Evolutionary conservation across 2,888 invertebrate species (phyloP).

Genomic region (Cryptus armator): DNA sequence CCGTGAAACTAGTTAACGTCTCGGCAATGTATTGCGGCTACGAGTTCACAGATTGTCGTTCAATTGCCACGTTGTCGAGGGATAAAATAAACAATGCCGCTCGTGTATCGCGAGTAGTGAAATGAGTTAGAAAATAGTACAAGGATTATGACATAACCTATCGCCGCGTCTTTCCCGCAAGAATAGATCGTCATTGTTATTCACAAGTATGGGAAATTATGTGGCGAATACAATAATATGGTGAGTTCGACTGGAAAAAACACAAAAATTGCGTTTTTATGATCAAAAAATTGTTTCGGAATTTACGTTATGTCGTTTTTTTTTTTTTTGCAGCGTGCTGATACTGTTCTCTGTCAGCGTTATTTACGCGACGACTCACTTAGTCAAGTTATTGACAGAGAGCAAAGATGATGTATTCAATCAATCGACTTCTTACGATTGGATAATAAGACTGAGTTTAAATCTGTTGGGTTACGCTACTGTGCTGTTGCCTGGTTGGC

Average conservation of each 20-base stretch:
- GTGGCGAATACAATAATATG: constrained; percentile 83
- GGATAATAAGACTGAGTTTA: constrained; percentile 92
- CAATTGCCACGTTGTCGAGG: background rate
- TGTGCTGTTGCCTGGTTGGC: constrained; percentile 94
- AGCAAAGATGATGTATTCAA: constrained; percentile 77
- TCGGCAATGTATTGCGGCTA: background rate
- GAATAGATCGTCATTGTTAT: constrained; percentile 6
- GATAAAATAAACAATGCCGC: background rate
- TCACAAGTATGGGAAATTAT: constrained; percentile 82
- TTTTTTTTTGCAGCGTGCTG: constrained; percentile 83
- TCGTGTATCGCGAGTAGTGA: background rate
- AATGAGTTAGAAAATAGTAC: constrained; percentile 8
- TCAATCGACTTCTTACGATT: constrained; percentile 86
- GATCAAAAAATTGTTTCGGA: background rate
- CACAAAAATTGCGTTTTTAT: constrained; percentile 6
- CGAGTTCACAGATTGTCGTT: background rate
- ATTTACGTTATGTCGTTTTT: constrained; percentile 20
- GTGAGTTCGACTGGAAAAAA: constrained; percentile 72
- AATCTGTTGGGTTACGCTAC: constrained; percentile 96
- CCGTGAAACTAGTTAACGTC: background rate
- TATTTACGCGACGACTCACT: constrained; percentile 85
- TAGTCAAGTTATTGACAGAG: constrained; percentile 81
- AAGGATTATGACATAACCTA: constrained; percentile 55
- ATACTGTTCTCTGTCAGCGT: constrained; percentile 85
- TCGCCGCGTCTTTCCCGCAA: constrained; percentile 3